Percentiles rank a stretch among this genome's conserved stretches.
phyloP scores from a whole-genome alignment of 2,113 vertebrate genomes.

The Kryptolebias marmoratus region DNA sequence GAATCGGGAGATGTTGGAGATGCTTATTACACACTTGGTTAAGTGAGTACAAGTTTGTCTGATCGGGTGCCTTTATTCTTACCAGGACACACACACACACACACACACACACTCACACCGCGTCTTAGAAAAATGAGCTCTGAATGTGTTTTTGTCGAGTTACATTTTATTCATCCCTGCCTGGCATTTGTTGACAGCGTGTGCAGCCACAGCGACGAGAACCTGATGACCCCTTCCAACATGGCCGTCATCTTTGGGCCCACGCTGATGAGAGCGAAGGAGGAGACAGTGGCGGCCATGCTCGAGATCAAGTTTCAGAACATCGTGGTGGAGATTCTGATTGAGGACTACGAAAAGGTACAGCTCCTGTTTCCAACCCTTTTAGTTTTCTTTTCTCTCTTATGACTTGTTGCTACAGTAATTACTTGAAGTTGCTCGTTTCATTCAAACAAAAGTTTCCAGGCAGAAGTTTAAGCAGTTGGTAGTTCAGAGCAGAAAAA shows the following conservation, averaged over 20 bases:
- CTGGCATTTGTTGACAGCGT: conserved; percentile 78
- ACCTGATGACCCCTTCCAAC: conserved; percentile 94
- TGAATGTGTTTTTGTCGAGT: background rate
- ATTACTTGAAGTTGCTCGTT: no score
- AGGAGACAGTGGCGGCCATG: conserved; percentile 97
- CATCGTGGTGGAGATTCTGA: conserved; percentile 95
- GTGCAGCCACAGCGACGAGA: conserved; percentile 90
- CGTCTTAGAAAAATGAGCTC: background rate
- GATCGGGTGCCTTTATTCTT: background rate
- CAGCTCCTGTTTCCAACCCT: background rate
- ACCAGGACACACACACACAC: no score
- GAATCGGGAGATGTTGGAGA: conserved; percentile 92
- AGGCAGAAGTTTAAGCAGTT: no score
- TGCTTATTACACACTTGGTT: conserved; percentile 92
- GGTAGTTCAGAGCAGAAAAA: no score
- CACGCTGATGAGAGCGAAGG: conserved; percentile 93
- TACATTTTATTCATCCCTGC: conserved; percentile 7
- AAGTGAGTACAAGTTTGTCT: conserved; percentile 79
- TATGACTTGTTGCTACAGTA: background rate
- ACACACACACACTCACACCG: background rate
- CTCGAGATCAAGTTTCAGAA: conserved; percentile 99
- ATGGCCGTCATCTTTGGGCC: conserved; percentile 98
- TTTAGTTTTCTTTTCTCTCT: background rate
- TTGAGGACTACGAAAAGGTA: conserved; percentile 93
- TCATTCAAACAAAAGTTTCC: no score